phyloP scores from a whole-genome alignment of 2,888 invertebrate species.

The Anodontia alba region DNA sequence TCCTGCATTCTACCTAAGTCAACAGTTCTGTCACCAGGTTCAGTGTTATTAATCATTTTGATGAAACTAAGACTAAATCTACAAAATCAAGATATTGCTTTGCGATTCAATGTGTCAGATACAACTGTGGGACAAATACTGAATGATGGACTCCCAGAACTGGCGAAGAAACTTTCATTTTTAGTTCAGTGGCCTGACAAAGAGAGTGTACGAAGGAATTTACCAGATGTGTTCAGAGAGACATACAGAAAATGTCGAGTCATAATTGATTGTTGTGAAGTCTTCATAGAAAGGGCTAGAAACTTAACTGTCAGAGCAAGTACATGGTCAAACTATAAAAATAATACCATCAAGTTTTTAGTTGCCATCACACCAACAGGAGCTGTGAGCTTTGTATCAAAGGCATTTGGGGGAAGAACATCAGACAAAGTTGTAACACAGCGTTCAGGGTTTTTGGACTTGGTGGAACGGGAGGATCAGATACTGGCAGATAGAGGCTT shows the following conservation, averaged over 20 bases:
- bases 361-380: conserved; percentile 60
- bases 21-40: not conserved
- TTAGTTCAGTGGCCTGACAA: conserved; percentile 22
- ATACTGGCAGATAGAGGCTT: too few relatives aligned
- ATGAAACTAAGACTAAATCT: conserved; percentile 26
- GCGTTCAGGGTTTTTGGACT: conserved; percentile 8
- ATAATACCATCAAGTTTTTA: too few relatives aligned
- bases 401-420: too few relatives aligned
- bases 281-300: conserved; percentile 29
- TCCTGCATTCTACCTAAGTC: not conserved
- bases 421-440: too few relatives aligned
- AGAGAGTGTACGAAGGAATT: not conserved
- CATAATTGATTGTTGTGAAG: conserved; percentile 42
- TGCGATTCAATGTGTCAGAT: conserved; percentile 6
- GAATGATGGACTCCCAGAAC: not conserved
- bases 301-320: conserved; percentile 22
- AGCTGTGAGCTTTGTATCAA: conserved; percentile 54
- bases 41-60: not conserved
- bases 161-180: conserved; percentile 19
- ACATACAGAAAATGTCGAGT: conserved; percentile 33
- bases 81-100: conserved; percentile 8
- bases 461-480: too few relatives aligned
- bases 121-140: conserved; percentile 5
- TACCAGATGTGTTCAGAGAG: too few relatives aligned
- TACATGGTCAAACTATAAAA: conserved; percentile 37